A percentile compares a stretch with the other conserved stretches of the same genome.
Conservation (phyloP, 2,797 vertebrate genomes). For the Falco rusticolus region DNA sequence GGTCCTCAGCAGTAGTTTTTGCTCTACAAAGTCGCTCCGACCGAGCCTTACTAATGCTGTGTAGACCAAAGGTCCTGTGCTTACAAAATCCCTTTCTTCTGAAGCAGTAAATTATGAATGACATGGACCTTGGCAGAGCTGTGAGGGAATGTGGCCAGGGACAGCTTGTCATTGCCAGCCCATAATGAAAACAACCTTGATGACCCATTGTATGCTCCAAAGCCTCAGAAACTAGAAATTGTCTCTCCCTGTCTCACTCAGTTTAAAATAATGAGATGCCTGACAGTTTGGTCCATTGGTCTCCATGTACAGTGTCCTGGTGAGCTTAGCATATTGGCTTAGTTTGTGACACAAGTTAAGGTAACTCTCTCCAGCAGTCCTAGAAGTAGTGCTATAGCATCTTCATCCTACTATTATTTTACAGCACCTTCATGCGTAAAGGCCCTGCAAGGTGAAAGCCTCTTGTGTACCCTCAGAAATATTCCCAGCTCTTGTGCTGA, state of each 20-base stretch:
- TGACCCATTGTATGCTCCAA: background rate
- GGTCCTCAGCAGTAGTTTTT: background rate
- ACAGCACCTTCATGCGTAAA: background rate
- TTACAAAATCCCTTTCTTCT: background rate
- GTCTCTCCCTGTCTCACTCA: background rate
- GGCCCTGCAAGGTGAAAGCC: background rate
- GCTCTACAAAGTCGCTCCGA: background rate
- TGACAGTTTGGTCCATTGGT: background rate
- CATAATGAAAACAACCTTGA: background rate
- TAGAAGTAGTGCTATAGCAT: background rate
- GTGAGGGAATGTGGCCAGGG: background rate
- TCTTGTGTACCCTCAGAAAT: background rate
- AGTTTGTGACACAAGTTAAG: background rate
- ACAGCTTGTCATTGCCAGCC: background rate
- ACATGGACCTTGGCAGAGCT: background rate
- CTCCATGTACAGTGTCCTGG: background rate
- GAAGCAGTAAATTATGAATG: background rate
- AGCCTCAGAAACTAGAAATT: background rate
- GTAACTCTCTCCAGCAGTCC: background rate
- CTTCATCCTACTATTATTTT: background rate
- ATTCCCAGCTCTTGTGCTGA: background rate
- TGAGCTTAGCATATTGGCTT: background rate
- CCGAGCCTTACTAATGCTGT: background rate
- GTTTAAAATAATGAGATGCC: background rate
- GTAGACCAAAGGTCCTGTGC: background rate